Conservation (phyloP, 2,888 invertebrate species). For the Scaptomyza tumidula region DNA sequence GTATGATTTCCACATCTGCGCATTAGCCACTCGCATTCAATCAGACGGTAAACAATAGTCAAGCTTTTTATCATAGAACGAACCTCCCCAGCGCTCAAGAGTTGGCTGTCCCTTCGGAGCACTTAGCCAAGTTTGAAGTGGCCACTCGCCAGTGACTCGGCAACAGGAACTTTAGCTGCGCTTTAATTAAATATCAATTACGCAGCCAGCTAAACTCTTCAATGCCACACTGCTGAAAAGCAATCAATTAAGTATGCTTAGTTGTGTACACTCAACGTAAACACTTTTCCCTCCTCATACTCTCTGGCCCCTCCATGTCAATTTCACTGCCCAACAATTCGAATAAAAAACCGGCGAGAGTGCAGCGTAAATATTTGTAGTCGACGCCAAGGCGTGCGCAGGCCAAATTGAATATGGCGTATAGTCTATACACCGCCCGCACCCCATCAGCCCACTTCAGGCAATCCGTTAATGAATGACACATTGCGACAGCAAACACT, state of each 20-base stretch:
- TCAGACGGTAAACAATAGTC: conserved; percentile 20
- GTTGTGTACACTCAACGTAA: conserved; percentile 34
- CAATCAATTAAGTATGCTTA: conserved; percentile 75
- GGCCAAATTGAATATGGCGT: conserved; percentile 60
- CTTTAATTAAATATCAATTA: conserved; percentile 79
- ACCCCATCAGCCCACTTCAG: not conserved
- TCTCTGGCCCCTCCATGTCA: conserved; percentile 17
- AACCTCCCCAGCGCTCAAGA: not conserved
- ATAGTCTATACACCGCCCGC: not conserved
- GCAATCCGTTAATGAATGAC: conserved; percentile 61
- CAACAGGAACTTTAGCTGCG: conserved; percentile 61
- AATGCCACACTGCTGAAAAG: conserved; percentile 59
- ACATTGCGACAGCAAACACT: conserved; percentile 52
- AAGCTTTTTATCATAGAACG: conserved; percentile 21
- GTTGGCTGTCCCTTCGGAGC: conserved; percentile 13
- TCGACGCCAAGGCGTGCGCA: conserved; percentile 57
- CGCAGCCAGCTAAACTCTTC: conserved; percentile 45
- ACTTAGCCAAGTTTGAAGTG: conserved; percentile 34
- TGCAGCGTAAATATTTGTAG: conserved; percentile 72
- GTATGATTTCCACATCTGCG: conserved; percentile 12
- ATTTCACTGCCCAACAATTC: conserved; percentile 32
- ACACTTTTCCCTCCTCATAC: conserved; percentile 5
- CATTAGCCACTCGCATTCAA: conserved; percentile 21
- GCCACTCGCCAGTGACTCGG: conserved; percentile 52
- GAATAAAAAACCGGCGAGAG: conserved; percentile 47